Percentiles rank a stretch among this genome's conserved stretches.
These are phyloP conservation scores for Paracyclopina nana DNA, from an alignment of 1,140 invertebrate genomes.

Conservation along the genomic window DNA sequence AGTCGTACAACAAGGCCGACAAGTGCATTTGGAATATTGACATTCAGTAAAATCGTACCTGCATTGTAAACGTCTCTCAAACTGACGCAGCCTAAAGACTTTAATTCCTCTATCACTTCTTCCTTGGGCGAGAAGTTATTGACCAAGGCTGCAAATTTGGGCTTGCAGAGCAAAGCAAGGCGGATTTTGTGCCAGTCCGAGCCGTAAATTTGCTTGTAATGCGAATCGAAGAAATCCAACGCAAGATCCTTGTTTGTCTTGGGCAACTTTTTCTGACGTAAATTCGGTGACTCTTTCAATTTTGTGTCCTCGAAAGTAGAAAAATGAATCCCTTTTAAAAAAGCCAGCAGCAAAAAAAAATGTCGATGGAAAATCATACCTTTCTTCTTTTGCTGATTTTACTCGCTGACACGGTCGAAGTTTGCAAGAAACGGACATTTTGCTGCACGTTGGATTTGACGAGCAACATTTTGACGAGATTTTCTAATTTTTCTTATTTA, in stretches of 20 bases:
- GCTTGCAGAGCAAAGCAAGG: background rate
- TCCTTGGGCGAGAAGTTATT: background rate
- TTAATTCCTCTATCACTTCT: background rate
- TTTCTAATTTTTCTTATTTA: too few relatives aligned
- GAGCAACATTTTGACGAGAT: too few relatives aligned
- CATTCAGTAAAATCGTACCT: background rate
- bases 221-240: background rate
- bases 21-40: background rate
- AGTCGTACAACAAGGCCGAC: background rate
- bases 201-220: background rate
- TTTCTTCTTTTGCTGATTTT: too few relatives aligned
- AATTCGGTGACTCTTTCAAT: too few relatives aligned
- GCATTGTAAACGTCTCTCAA: background rate
- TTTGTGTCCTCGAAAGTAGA: too few relatives aligned
- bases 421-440: too few relatives aligned
- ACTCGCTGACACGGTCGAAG: too few relatives aligned
- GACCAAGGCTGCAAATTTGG: conserved; percentile 1
- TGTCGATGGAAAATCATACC: too few relatives aligned
- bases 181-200: background rate
- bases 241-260: background rate
- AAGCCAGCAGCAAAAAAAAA: too few relatives aligned
- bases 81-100: background rate
- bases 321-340: too few relatives aligned
- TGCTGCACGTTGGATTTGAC: too few relatives aligned
- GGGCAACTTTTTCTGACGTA: too few relatives aligned